These are phyloP conservation scores for Nerophis lumbriciformis DNA, from an alignment of 2,113 vertebrate species.

Conservation along the genomic window DNA sequence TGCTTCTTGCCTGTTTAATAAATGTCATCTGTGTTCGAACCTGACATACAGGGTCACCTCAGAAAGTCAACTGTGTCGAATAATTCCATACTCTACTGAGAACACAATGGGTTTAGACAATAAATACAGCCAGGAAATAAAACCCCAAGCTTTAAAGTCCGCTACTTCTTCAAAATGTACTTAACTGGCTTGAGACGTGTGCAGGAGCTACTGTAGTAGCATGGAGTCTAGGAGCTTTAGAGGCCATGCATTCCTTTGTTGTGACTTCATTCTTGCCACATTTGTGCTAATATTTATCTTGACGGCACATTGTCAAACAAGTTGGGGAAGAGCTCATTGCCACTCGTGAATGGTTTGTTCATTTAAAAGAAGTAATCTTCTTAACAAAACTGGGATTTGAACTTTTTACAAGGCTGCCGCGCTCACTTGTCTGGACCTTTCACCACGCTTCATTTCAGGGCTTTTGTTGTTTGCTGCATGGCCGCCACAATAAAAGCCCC, in stretches of 20 bases:
- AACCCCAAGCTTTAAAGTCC: neutral
- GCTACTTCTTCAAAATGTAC: slow-evolving; percentile 2
- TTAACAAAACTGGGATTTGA: slow-evolving; percentile 24
- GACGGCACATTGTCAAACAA: slow-evolving; percentile 47
- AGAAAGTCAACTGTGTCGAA: neutral
- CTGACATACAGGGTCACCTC: neutral
- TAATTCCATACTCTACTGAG: neutral
- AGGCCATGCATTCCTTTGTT: slow-evolving; percentile 44
- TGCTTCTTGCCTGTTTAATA: no score
- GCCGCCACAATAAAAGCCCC: neutral
- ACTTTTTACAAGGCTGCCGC: slow-evolving; percentile 18
- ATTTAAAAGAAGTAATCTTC: slow-evolving; percentile 51
- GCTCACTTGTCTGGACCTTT: slow-evolving; percentile 17
- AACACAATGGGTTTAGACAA: neutral
- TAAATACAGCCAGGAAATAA: neutral
- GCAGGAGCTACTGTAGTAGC: slow-evolving; percentile 19
- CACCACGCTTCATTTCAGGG: slow-evolving; percentile 5
- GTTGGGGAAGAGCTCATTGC: slow-evolving; percentile 36
- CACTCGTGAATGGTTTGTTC: slow-evolving; percentile 44
- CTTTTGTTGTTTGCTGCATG: neutral
- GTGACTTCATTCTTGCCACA: slow-evolving; percentile 40
- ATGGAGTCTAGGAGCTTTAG: slow-evolving; percentile 35
- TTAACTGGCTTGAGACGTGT: slow-evolving; percentile 11
- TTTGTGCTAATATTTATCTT: slow-evolving; percentile 48
- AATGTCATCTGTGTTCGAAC: no score